phyloP scores from a whole-genome alignment of 2,888 invertebrate genomes.

The Troides oblongomaculatus region DNA sequence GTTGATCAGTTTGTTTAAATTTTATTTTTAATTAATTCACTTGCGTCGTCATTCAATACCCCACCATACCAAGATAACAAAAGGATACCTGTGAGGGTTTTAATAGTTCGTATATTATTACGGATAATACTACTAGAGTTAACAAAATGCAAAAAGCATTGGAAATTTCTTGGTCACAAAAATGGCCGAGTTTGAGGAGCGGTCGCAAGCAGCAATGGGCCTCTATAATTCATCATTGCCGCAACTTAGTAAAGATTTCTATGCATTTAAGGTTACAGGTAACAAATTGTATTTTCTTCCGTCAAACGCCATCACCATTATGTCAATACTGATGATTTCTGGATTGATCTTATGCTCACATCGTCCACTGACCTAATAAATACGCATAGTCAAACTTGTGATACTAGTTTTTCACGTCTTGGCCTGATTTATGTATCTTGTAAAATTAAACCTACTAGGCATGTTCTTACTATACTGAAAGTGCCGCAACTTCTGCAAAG shows the following conservation, averaged over 20 bases:
- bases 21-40: neutral
- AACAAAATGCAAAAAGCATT: neutral
- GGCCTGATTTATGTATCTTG: too few relatives aligned
- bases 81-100: neutral
- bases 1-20: neutral
- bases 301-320: too few relatives aligned
- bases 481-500: too few relatives aligned
- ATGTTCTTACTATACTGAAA: too few relatives aligned
- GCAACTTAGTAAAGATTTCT: neutral
- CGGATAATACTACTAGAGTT: neutral
- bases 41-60: neutral
- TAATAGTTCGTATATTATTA: neutral
- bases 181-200: conserved; percentile 1
- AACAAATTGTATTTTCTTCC: neutral
- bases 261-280: neutral
- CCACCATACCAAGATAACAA: neutral
- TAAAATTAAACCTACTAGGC: too few relatives aligned
- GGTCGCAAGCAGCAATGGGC: neutral
- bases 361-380: too few relatives aligned
- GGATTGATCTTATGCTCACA: too few relatives aligned
- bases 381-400: too few relatives aligned
- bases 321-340: too few relatives aligned
- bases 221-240: neutral
- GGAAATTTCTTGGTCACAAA: neutral
- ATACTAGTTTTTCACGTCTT: too few relatives aligned